Percentiles rank a stretch among this genome's conserved stretches.
Evolutionary conservation across 1,140 invertebrate genomes (phyloP).

Genomic region (Temnothorax curvispinosus): DNA sequence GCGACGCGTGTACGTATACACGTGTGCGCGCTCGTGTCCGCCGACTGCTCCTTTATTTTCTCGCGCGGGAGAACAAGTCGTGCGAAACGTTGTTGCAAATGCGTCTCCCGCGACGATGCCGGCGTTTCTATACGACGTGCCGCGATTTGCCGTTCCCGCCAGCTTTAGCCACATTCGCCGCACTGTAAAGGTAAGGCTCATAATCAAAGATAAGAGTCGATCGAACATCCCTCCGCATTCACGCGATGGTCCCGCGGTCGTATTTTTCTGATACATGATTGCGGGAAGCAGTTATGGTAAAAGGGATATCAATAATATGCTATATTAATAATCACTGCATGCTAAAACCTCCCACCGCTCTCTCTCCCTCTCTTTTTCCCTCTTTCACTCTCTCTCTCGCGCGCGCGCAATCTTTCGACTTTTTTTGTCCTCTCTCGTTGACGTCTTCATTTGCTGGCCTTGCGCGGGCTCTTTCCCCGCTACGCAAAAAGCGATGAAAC

Average conservation of each 20-base stretch:
- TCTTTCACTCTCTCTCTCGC: background rate
- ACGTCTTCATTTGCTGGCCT: conserved; percentile 75
- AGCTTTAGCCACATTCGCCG: conserved; percentile 2
- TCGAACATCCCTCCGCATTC: conserved; percentile 6
- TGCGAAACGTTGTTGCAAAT: conserved; percentile 23
- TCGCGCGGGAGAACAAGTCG: conserved; percentile 5
- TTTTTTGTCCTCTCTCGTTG: conserved; percentile 58
- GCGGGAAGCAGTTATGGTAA: background rate
- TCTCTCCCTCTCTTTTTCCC: no score
- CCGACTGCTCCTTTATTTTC: conserved; percentile 51
- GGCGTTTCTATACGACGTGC: background rate
- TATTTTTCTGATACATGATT: background rate
- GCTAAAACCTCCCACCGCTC: background rate
- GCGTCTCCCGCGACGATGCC: background rate
- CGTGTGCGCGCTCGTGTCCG: background rate
- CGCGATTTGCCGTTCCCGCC: conserved; percentile 5
- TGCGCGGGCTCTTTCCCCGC: conserved; percentile 51
- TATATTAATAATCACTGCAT: conserved; percentile 13
- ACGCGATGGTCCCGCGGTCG: background rate
- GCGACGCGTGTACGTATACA: background rate
- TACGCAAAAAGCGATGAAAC: conserved; percentile 78
- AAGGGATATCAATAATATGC: conserved; percentile 15
- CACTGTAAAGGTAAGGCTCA: background rate
- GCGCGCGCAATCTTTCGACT: background rate
- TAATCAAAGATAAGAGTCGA: conserved; percentile 21